Base-by-base conservation (phyloP, 2,888 invertebrate genomes). In the Ernsta delagoae region DNA sequence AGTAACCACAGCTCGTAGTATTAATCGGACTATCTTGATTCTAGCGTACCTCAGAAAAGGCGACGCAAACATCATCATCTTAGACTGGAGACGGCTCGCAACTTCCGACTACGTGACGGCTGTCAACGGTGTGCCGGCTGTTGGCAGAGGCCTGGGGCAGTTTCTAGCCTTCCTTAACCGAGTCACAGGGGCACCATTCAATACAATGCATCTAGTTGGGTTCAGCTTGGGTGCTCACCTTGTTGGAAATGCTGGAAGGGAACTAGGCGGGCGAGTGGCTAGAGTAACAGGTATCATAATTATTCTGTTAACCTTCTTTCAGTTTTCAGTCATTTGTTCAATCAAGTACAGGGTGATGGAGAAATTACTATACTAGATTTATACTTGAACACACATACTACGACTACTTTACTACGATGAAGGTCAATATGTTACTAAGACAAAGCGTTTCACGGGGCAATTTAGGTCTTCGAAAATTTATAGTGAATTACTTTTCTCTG, bases 161-260 rank as follows among this genome's bases (percentile, higher is more conserved):
- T 85, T 87, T 72, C 59, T 87, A 31, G 72, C 72, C 8, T 84
- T 77, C 75, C 66, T 88, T 1, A 75, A 73, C 69, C 54, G 43
- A 0, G 73, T 72, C 1, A 79, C 82, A 31, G 84, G 83, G 0
- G 77, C 75, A 5, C 70, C 75, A 0, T 77, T 73, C 31, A 71
- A 71, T n/a, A 71, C 71, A 5, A 78, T 87, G 70, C 88, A 88
- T 67, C 70, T 88, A 6, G 76, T 84, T 7, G 88, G 88, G 5
- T 84, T 85, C 77, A 85, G 86, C 66, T 76, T 87, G 66, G 88
- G 88, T 3, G 86, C 83, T 24, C 88, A 88, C 68, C 62, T 85
- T 3, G 86, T 83, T 41, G 88, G 86, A 0, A 82, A 81, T 43
- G 83, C 83, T 59, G 85, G 85, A 0, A 79, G 85, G 41, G 74